Base-by-base conservation (phyloP, 1,140 invertebrate genomes). In the Stenopsyche tienmushanensis region DNA sequence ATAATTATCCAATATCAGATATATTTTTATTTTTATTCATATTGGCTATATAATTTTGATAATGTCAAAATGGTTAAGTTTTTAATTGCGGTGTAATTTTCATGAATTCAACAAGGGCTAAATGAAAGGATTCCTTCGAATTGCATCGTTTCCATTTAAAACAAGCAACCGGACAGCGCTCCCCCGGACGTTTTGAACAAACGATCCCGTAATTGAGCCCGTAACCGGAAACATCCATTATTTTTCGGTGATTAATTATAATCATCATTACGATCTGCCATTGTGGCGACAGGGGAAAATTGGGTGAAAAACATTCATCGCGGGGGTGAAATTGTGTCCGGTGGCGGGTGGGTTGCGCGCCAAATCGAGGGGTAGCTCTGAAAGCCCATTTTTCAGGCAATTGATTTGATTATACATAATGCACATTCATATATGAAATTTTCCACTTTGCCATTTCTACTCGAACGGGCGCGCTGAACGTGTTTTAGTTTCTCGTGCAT, bases 351-450 rank as follows among this genome's bases (percentile, higher is more conserved):
- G 29, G 29, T 34, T 7, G 29, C 5, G 29, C 5, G 13, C 29
- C 29, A 13, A 34, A 34, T n/a, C n/a, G n/a, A n/a, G n/a, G 29
- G 5, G 29, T 5, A 34, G 29, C 29, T 13, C 29, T 34, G 29
- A 34, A 34, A 34, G 21, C 15, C 20, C 50, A 53, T 53, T 53
- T 53, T 53, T 53, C 50, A 53, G 50, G 15, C 50, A 53, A 53
- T 53, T 53, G 50, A 53, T 53, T 53, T 23, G 50, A 53, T 53
- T 53, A 53, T 26, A 53, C 50, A n/a, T 53, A 53, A 53, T 53
- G 50, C 50, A 53, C 50, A 29, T 49, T 49, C 45, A 49, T 53
- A 53, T 53, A 17, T 24, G 50, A 53, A 53, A 53, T 53, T 53
- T 53, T 53, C 50, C 50, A 29, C 50, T 25, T 24, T 18, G 10